These are phyloP conservation scores for Ditylenchus dipsaci DNA, from an alignment of 1,140 invertebrate genomes.

Conservation along the genomic window DNA sequence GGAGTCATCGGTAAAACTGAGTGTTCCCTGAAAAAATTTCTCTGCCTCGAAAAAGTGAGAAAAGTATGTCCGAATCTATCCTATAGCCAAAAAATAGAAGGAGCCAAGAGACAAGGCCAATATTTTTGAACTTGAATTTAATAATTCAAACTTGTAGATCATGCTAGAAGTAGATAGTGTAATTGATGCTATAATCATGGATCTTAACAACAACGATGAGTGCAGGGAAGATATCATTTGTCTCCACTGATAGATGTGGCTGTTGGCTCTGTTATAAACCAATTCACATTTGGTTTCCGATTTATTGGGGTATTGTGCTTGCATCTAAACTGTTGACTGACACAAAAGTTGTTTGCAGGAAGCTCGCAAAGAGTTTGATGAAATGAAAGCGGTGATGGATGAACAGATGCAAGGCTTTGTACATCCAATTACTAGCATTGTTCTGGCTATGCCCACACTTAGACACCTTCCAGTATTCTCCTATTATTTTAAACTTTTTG, in stretches of 20 bases:
- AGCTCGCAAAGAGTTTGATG: not conserved
- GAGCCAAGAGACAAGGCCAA: no score
- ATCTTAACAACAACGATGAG: constrained; percentile 11
- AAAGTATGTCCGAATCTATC: no score
- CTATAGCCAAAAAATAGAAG: no score
- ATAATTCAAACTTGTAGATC: constrained; percentile 14
- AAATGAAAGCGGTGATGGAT: not conserved
- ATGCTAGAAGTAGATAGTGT: constrained; percentile 22
- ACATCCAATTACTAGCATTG: not conserved
- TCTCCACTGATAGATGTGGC: constrained; percentile 24
- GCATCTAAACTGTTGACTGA: not conserved
- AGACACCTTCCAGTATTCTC: not conserved
- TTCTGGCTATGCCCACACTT: not conserved
- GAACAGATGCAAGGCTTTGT: not conserved
- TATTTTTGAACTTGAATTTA: not conserved
- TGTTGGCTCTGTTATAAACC: constrained; percentile 34
- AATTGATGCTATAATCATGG: constrained; percentile 15
- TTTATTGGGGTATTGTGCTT: constrained; percentile 15
- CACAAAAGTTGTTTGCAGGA: not conserved
- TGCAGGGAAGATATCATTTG: constrained; percentile 15
- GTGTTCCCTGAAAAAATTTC: no score
- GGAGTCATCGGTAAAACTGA: not conserved
- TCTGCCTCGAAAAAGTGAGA: no score
- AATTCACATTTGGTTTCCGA: constrained; percentile 28
- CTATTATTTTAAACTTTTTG: not conserved